Conservation (phyloP, 2,888 invertebrate genomes). For the Tinea semifulvella region DNA sequence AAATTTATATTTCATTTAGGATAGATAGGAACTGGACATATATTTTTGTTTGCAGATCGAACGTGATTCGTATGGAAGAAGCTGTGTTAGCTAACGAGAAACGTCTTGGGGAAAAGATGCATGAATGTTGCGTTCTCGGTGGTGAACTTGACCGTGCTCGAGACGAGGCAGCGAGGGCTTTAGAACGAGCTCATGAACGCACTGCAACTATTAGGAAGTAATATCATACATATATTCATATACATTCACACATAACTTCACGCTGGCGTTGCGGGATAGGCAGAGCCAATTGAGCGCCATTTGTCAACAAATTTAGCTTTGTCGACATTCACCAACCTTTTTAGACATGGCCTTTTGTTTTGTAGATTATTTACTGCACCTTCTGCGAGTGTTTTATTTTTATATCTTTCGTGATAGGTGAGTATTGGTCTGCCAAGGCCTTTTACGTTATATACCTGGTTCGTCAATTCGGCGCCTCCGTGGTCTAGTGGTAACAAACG, state of each 20-base stretch:
- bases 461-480: too few relatives aligned
- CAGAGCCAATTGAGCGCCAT: too few relatives aligned
- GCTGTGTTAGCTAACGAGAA: slow-evolving; percentile 66
- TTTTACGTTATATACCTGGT: too few relatives aligned
- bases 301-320: not conserved
- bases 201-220: slow-evolving; percentile 69
- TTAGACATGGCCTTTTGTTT: too few relatives aligned
- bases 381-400: too few relatives aligned
- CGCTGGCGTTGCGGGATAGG: not conserved
- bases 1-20: too few relatives aligned
- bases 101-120: slow-evolving; percentile 71
- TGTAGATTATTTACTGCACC: too few relatives aligned
- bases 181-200: slow-evolving; percentile 71
- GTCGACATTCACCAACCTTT: not conserved
- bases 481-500: too few relatives aligned
- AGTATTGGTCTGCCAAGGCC: too few relatives aligned
- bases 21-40: too few relatives aligned
- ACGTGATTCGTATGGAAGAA: slow-evolving; percentile 67
- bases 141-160: slow-evolving; percentile 72
- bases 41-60: slow-evolving; percentile 30
- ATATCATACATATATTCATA: too few relatives aligned
- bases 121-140: slow-evolving; percentile 72
- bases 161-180: slow-evolving; percentile 73
- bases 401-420: too few relatives aligned
- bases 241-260: not conserved